Evolutionary conservation across 1,140 invertebrate genomes (phyloP).

Genomic region (Oreohelix idahoensis): DNA sequence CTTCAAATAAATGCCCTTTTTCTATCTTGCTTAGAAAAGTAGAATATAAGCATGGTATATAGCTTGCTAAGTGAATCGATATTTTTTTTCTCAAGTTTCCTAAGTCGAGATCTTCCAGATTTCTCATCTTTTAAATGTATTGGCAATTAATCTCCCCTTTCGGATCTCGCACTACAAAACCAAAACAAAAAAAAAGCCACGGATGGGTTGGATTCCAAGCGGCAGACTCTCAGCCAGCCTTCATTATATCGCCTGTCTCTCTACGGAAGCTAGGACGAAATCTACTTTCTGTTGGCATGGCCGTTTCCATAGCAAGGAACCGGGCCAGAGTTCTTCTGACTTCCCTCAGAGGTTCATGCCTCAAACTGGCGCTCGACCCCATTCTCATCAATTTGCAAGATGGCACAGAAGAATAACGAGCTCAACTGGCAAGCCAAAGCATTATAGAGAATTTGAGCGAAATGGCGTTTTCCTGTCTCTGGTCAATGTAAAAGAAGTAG

Average conservation of each 20-base stretch:
- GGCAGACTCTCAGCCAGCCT: neutral
- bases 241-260: neutral
- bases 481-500: neutral
- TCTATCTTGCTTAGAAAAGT: neutral
- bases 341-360: neutral
- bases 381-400: slow-evolving; percentile 13
- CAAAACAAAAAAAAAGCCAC: neutral
- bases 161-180: neutral
- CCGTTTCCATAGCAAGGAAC: neutral
- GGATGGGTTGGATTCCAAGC: neutral
- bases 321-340: neutral
- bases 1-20: too few species aligned
- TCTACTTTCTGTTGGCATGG: neutral
- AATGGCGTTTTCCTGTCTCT: slow-evolving; percentile 11
- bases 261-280: neutral
- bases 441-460: slow-evolving; percentile 24
- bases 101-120: neutral
- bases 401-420: slow-evolving; percentile 15
- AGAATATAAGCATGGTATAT: slow-evolving; percentile 4
- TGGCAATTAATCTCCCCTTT: slow-evolving; percentile 22
- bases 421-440: neutral
- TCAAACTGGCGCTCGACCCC: neutral
- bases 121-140: slow-evolving; percentile 27
- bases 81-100: slow-evolving; percentile 28
- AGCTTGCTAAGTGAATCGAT: slow-evolving; percentile 17